A percentile compares a stretch with the other conserved stretches of the same genome.
Evolutionary conservation across 2,888 invertebrate genomes (phyloP).

Genomic region (Gymnocheta viridis): DNA sequence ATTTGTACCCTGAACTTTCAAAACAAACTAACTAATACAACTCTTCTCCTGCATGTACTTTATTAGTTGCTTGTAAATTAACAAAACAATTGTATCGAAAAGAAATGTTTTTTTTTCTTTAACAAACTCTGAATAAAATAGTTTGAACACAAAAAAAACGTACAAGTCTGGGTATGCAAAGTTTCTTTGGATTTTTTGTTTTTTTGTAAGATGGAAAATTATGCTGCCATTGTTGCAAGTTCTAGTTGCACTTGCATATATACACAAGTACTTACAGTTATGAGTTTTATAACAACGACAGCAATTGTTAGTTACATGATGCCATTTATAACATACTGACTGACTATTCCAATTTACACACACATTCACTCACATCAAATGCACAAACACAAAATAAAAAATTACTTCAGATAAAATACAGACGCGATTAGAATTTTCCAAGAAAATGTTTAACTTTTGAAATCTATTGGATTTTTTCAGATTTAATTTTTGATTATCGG

Average conservation of each 20-base stretch:
- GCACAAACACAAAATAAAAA: neutral
- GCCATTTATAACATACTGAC: slow-evolving; percentile 6
- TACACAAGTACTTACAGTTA: slow-evolving; percentile 19
- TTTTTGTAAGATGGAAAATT: slow-evolving; percentile 26
- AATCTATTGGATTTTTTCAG: no score
- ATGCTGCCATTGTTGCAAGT: slow-evolving; percentile 48
- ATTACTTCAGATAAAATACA: slow-evolving; percentile 28
- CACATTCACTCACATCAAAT: neutral
- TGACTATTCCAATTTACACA: slow-evolving; percentile 11
- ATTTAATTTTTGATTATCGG: no score
- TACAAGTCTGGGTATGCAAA: slow-evolving; percentile 28
- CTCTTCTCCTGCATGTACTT: slow-evolving; percentile 22
- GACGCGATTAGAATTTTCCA: slow-evolving; percentile 10
- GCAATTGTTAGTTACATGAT: slow-evolving; percentile 31
- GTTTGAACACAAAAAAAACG: slow-evolving; percentile 1
- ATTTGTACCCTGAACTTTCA: slow-evolving; percentile 19
- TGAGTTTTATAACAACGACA: slow-evolving; percentile 30
- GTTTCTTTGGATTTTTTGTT: neutral
- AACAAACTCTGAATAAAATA: neutral
- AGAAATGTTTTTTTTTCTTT: slow-evolving; percentile 11
- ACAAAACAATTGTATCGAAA: slow-evolving; percentile 51
- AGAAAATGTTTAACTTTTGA: no score
- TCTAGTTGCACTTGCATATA: slow-evolving; percentile 35
- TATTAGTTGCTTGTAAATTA: slow-evolving; percentile 33
- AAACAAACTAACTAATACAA: neutral